A percentile compares a stretch with the other conserved stretches of the same genome.
Evolutionary conservation across 2,888 invertebrate species (phyloP).

Genomic region (Lacanobia wlatinum): DNA sequence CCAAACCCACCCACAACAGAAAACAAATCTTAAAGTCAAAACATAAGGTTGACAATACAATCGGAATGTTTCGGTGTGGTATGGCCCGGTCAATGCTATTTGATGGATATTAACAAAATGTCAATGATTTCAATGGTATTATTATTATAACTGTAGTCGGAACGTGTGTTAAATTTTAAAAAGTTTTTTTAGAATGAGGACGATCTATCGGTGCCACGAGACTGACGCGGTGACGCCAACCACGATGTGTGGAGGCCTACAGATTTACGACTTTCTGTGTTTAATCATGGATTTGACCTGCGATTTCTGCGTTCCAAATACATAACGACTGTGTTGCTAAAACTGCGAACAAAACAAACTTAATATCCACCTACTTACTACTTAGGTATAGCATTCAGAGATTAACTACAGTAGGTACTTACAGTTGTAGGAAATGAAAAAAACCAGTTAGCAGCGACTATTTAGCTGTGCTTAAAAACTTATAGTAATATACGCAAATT

Average conservation of each 20-base stretch:
- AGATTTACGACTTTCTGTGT: slow-evolving; percentile 28
- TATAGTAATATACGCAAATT: background rate
- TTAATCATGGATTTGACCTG: slow-evolving; percentile 24
- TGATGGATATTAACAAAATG: slow-evolving; percentile 61
- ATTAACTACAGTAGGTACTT: too few relatives aligned
- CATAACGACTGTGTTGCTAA: slow-evolving; percentile 2
- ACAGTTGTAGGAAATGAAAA: background rate
- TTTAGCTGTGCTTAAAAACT: background rate
- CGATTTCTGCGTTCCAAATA: slow-evolving; percentile 41
- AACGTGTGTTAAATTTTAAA: slow-evolving; percentile 57
- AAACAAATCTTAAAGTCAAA: background rate
- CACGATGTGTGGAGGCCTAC: background rate
- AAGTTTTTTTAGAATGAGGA: slow-evolving; percentile 54
- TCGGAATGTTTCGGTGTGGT: background rate
- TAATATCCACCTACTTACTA: background rate
- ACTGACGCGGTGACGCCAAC: background rate
- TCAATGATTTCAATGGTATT: slow-evolving; percentile 65
- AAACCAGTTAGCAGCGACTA: background rate
- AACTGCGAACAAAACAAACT: background rate
- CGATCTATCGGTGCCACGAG: slow-evolving; percentile 41
- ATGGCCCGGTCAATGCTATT: slow-evolving; percentile 44
- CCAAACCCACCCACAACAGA: background rate
- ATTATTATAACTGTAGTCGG: slow-evolving; percentile 62
- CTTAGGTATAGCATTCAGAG: too few relatives aligned
- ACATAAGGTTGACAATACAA: slow-evolving; percentile 14